These are phyloP conservation scores for Chaetodon auriga DNA, from an alignment of 2,113 vertebrate genomes.

Conservation along the genomic window DNA sequence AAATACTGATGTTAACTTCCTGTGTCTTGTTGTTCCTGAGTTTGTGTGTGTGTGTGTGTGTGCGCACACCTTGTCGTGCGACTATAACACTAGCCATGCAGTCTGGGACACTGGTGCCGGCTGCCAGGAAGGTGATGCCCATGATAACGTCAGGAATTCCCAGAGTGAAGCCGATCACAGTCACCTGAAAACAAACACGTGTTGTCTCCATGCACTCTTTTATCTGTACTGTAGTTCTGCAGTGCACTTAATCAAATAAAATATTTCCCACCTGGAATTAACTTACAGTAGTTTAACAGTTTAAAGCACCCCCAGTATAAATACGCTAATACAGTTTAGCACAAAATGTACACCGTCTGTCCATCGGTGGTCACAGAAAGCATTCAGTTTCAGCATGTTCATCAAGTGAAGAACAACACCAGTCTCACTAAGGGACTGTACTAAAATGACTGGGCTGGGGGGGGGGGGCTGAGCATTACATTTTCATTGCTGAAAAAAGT, in stretches of 20 bases:
- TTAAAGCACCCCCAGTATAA: neutral
- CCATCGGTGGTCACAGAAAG: neutral
- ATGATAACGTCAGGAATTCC: constrained; percentile 98
- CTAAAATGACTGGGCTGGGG: neutral
- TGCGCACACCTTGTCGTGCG: constrained; percentile 91
- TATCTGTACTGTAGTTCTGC: neutral
- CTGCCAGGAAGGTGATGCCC: constrained; percentile 97
- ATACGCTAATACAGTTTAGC: neutral
- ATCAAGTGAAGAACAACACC: neutral
- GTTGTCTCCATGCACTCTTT: neutral
- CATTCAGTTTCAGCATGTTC: neutral
- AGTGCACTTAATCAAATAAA: neutral
- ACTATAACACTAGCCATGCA: constrained; percentile 98
- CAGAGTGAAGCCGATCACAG: constrained; percentile 94
- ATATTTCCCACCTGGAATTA: neutral
- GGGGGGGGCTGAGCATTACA: neutral
- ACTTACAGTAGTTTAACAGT: neutral
- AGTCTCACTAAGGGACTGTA: neutral
- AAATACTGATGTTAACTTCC: neutral
- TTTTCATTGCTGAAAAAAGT: neutral
- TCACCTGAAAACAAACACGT: constrained; percentile 85
- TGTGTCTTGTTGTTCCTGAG: neutral
- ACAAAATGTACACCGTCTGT: neutral
- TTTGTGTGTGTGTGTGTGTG: constrained; percentile 15
- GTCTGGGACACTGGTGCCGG: constrained; percentile 95